Evolutionary conservation across 2,888 invertebrate species (phyloP).

Genomic region (Ditula angustiorana): DNA sequence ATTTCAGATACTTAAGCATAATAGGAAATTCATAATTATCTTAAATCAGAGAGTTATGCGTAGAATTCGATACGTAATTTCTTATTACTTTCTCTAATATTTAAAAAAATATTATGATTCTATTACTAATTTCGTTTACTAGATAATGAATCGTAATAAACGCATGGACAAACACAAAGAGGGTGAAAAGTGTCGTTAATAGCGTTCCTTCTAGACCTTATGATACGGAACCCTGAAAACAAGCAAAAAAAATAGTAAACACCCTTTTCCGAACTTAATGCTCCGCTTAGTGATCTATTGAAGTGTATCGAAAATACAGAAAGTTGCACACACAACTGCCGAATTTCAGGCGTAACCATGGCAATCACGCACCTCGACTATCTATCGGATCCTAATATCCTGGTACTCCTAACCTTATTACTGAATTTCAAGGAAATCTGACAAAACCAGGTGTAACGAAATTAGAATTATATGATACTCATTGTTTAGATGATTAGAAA

Average conservation of each 20-base stretch:
- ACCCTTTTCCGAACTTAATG: background rate
- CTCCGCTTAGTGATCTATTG: background rate
- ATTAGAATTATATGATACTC: conserved; percentile 15
- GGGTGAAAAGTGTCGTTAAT: no score
- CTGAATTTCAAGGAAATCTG: conserved; percentile 79
- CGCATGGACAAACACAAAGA: no score
- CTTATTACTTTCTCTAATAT: no score
- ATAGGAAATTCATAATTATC: background rate
- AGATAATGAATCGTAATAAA: no score
- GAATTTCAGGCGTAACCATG: conserved; percentile 36
- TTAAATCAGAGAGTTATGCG: no score
- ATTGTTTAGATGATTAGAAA: conserved; percentile 2
- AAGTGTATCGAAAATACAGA: conserved; percentile 49
- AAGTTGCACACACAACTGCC: conserved; percentile 54
- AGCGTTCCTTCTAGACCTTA: no score
- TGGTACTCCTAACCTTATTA: conserved; percentile 83
- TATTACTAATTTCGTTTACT: no score
- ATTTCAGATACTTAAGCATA: background rate
- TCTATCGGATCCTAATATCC: conserved; percentile 58
- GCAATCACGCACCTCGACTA: conserved; percentile 39
- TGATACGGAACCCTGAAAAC: no score
- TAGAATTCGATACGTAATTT: no score
- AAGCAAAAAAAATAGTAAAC: background rate
- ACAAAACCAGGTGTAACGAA: conserved; percentile 36
- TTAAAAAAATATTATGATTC: no score